Evolutionary conservation across 2,888 invertebrate species (phyloP), one percentile per base, ranked within the genome.

Genomic region (Omphaloscelis lunosa): DNA sequence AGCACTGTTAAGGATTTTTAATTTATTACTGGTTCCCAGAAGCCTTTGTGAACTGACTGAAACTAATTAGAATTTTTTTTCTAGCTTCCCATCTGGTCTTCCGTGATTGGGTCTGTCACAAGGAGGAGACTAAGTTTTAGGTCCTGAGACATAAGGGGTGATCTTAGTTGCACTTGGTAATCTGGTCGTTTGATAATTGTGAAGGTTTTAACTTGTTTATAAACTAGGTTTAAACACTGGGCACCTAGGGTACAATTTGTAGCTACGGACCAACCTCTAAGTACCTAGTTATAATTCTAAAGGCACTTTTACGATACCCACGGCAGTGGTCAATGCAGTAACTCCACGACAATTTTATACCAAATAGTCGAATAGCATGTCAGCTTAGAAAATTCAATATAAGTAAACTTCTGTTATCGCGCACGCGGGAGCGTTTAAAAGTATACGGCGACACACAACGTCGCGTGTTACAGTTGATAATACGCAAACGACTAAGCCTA

Each of bases 21-120:
- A 72, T 63, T 80, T 80, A 80, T 72, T 51, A 41, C 56, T 70
- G 39, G 29, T 63, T 63, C 0, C n/a, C 34, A 58, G 34, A 59
- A 45, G 56, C 48, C 56, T 80, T 71, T 72, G 63, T 65, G 41
- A 65, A 72, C 56, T 58, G 17, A 70, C 62, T 63, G 17, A 80
- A 78, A 72, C 51, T 27, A 51, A 72, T 48, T 58, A 58, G 6
- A 80, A 58, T 65, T 65, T 27, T 8, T 71, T 71, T 61, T 63
- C 48, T n/a, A 72, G 29, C 27, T 65, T 72, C 12, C 48, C 12
- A 20, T 69, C 48, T 61, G 29, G n/a, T n/a, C n/a, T n/a, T n/a
- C 75, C 69, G 77, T 88, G 84, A 88, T 85, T 85, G 85, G 76
- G 77, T 86, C 72, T 86, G 87, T 82, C 87, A 79, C 75, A 53